phyloP scores from a whole-genome alignment of 2,888 invertebrate genomes.

The Heptascelio sp. region DNA sequence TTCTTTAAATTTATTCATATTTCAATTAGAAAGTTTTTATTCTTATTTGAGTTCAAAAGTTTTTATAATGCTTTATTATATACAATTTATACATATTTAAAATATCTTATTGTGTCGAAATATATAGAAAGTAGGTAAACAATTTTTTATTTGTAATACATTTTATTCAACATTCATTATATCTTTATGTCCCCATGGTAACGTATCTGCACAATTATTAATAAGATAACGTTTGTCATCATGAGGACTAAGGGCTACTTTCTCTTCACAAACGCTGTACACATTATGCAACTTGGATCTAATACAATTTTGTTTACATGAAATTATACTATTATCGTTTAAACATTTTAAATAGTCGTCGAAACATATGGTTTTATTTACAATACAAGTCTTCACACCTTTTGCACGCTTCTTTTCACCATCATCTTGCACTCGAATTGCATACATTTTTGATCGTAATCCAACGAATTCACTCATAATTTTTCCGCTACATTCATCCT shows the following conservation, averaged over 20 bases:
- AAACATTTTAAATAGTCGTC: slow-evolving; percentile 6
- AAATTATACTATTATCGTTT: background rate
- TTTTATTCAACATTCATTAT: too few species aligned
- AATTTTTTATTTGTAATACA: too few species aligned
- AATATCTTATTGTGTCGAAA: too few species aligned
- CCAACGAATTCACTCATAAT: slow-evolving; percentile 38
- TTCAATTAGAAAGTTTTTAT: too few species aligned
- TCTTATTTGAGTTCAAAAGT: too few species aligned
- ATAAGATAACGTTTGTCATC: slow-evolving; percentile 22
- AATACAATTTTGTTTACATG: slow-evolving; percentile 10
- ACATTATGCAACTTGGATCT: slow-evolving; percentile 22
- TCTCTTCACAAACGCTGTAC: slow-evolving; percentile 5
- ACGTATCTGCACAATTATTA: background rate
- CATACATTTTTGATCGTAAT: background rate
- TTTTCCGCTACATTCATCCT: slow-evolving; percentile 14
- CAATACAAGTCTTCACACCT: too few species aligned
- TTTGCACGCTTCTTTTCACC: too few species aligned
- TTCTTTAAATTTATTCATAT: too few species aligned
- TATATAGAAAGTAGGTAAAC: too few species aligned
- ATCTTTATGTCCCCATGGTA: slow-evolving; percentile 23
- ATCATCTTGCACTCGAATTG: background rate
- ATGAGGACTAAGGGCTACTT: slow-evolving; percentile 12
- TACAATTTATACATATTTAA: too few species aligned
- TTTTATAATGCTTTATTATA: too few species aligned
- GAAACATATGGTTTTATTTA: background rate